Evolutionary conservation across 2,888 invertebrate genomes (phyloP), one percentile per base, ranked within the genome.

Genomic region (Agonopterix arenella): DNA sequence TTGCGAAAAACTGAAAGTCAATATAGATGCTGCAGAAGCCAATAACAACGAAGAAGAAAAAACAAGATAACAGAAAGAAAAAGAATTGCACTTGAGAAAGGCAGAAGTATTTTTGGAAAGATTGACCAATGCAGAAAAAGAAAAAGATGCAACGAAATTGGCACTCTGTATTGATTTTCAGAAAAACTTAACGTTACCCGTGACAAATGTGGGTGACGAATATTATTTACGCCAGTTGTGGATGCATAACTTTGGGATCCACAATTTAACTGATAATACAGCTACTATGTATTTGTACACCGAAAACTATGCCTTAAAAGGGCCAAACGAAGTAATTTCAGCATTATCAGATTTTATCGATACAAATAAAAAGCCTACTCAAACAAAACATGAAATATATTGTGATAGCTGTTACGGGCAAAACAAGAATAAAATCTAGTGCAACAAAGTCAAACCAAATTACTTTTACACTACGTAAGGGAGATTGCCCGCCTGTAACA

Each of bases 231-330:
- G 54, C 8, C 54, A 54, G 47, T 40, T 54, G 42, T 55, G 52
- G 52, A 16, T 52, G 13, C 56, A 52, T 49, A 48, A 51, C 40
- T 56, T 56, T 44, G 52, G 54, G 4, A 52, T 52, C n/a, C 56
- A 52, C 40, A 52, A 54, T 41, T 16, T 56, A 46, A 47, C 45
- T 13, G 46, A 51, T 8, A 37, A 43, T 11, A 54, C 53, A 40
- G 52, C 54, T 2, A 45, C 45, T 2, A 56, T 52, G 56, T 55
- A 54, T 45, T 28, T 50, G n/a, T 55, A 51, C 28, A 54, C 50
- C 10, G 50, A 51, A 49, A 51, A 54, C 45, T 47, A 49, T 50
- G 45, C 46, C 1, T 16, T 37, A 1, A 56, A 54, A 46, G 56
- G 52, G 2, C 52, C 53, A 1, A 54, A 56, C 38, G 54, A 50